These are phyloP conservation scores for Haliclona indistincta DNA, from an alignment of 37 sponge, comb jelly and placozoan genomes.

Conservation along the genomic window DNA sequence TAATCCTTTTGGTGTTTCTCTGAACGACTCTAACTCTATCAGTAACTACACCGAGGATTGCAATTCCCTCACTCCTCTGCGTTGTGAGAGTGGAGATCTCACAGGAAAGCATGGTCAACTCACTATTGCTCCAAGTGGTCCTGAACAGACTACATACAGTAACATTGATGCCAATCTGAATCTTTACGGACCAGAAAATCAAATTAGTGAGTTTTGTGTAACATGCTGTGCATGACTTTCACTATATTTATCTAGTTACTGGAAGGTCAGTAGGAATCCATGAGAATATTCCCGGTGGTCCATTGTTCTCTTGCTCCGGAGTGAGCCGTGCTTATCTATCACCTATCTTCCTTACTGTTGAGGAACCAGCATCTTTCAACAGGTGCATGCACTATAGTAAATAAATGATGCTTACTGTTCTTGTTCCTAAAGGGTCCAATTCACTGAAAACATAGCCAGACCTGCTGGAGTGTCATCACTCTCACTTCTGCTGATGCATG, in stretches of 20 bases:
- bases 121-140: slow-evolving; percentile 16
- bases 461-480: too few species aligned
- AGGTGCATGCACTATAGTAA: not conserved
- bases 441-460: too few species aligned
- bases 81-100: slow-evolving; percentile 75
- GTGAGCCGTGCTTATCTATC: not conserved
- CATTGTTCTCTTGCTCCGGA: not conserved
- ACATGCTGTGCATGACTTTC: not conserved
- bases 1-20: slow-evolving; percentile 55
- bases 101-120: slow-evolving; percentile 58
- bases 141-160: slow-evolving; percentile 15
- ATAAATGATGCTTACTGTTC: too few species aligned
- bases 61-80: not conserved
- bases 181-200: slow-evolving; percentile 25
- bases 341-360: not conserved
- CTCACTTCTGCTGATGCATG: too few species aligned
- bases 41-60: slow-evolving; percentile 45
- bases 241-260: not conserved
- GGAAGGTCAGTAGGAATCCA: not conserved
- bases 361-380: not conserved
- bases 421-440: too few species aligned
- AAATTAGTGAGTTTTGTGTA: not conserved
- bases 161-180: slow-evolving; percentile 44
- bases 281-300: not conserved
- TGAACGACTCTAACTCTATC: slow-evolving; percentile 7